phyloP scores from a whole-genome alignment of 2,888 invertebrate species.

The Spialia ferax region DNA sequence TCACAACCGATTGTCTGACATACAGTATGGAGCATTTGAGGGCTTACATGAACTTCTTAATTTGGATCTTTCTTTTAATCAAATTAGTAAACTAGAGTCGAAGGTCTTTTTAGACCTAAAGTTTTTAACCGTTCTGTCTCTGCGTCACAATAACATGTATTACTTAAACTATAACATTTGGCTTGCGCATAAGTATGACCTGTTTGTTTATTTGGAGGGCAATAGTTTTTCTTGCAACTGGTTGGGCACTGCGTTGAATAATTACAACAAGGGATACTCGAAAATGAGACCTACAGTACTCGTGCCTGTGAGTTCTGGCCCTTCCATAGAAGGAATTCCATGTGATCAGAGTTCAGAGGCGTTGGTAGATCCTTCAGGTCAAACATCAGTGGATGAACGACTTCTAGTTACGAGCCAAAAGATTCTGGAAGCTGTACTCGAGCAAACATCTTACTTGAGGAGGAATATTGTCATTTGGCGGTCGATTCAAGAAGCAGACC shows the following conservation, averaged over 20 bases:
- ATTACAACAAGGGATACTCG: constrained; percentile 70
- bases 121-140: constrained; percentile 58
- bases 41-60: constrained; percentile 59
- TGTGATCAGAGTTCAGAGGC: constrained; percentile 56
- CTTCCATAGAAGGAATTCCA: constrained; percentile 71
- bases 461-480: constrained; percentile 52
- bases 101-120: constrained; percentile 70
- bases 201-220: constrained; percentile 68
- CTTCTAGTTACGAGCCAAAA: constrained; percentile 68
- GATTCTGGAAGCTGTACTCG: constrained; percentile 69
- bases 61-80: constrained; percentile 60
- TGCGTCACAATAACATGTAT: constrained; percentile 63
- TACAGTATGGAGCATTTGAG: constrained; percentile 70
- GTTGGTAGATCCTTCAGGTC: constrained; percentile 11
- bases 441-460: constrained; percentile 67
- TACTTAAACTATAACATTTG: constrained; percentile 65
- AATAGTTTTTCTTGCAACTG: constrained; percentile 72
- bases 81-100: constrained; percentile 63
- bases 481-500: constrained; percentile 48
- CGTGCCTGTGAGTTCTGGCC: constrained; percentile 43
- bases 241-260: constrained; percentile 64
- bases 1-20: constrained; percentile 58
- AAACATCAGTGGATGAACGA: constrained; percentile 63
- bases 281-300: constrained; percentile 65
- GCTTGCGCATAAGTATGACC: constrained; percentile 62